Conservation (phyloP, 2,113 vertebrate genomes). For the Mirounga angustirostris region DNA sequence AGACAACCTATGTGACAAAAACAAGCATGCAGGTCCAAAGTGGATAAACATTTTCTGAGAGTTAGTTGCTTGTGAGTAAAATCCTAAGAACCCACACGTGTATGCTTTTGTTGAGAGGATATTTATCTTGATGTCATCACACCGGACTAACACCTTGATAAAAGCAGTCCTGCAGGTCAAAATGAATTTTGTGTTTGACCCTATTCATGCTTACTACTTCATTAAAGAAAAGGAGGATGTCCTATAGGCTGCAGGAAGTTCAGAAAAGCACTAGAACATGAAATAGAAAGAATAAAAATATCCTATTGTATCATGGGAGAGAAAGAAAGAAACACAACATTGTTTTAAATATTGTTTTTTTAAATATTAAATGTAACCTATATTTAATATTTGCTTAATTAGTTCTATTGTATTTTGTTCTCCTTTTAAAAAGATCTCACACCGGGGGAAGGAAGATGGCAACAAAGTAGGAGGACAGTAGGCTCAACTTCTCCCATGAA, state of each 20-base stretch:
- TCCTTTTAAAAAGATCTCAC: not conserved
- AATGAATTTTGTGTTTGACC: not conserved
- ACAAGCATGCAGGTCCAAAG: not conserved
- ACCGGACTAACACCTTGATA: not conserved
- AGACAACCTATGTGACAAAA: too few relatives aligned
- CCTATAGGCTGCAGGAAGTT: not conserved
- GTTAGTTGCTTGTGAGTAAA: not conserved
- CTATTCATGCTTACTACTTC: not conserved
- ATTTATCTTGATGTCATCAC: not conserved
- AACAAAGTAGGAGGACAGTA: not conserved
- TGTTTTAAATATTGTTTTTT: slow-evolving; percentile 34
- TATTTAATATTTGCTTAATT: not conserved
- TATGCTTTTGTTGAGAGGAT: not conserved
- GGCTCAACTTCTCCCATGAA: not conserved
- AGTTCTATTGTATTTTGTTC: not conserved
- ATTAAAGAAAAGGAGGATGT: not conserved
- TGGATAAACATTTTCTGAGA: not conserved
- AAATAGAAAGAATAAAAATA: not conserved
- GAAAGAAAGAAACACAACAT: not conserved
- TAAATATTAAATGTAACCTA: not conserved
- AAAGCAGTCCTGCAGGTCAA: not conserved
- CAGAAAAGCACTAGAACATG: not conserved
- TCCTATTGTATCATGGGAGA: not conserved
- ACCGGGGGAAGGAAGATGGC: not conserved
- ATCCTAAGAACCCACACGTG: not conserved